Evolutionary conservation across 2,797 vertebrate genomes (phyloP), one percentile per base, ranked within the genome.

Genomic region (Sylvia borin): DNA sequence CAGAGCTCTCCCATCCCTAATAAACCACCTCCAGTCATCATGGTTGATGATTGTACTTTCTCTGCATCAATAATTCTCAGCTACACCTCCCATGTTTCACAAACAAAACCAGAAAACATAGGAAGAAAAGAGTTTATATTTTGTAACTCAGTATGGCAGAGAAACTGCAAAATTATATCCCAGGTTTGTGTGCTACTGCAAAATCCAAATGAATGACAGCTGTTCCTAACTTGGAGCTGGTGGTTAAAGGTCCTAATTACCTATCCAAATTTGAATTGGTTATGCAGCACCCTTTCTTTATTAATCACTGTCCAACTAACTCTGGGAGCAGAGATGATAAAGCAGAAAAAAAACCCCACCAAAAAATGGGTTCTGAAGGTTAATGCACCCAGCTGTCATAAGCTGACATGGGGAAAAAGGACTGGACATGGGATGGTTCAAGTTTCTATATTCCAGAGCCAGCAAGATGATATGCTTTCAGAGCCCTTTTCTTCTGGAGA

Each of bases 291-390:
- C 55, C 81, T 91, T 48, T 85, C 42, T 90, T 38, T 90, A 97
- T 97, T 97, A 96, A 98, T 97, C 96, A 91, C 81, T 90, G 80
- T 92, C 84, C 93, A 92, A 92, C 88, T 93, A 97, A 96, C 86
- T 45, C 85, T 90, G 87, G 70, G 90, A 95, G 81, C 66, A 96
- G 91, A 96, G 72, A 94, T 68, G 85, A 94, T 83, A 75, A 91
- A 95, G 57, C 61, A 91, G 58, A 7, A 10, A 34, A 40, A 47
- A 21, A 32, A 5, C 14, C 13, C 13, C 43, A 19, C 43, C 7
- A 13, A 48, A 10, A 20, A 12, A 4, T 9, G 1, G 22, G 61
- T 54, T 96, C 78, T 96, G 83, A 96, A 97, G 94, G 90, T 95
- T 95, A 96, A 94, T 92, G 87, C 88, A 66, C 84, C 80, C 50